Base-by-base conservation (phyloP, 2,113 vertebrate species). In the Ceyx cyanopectus region DNA sequence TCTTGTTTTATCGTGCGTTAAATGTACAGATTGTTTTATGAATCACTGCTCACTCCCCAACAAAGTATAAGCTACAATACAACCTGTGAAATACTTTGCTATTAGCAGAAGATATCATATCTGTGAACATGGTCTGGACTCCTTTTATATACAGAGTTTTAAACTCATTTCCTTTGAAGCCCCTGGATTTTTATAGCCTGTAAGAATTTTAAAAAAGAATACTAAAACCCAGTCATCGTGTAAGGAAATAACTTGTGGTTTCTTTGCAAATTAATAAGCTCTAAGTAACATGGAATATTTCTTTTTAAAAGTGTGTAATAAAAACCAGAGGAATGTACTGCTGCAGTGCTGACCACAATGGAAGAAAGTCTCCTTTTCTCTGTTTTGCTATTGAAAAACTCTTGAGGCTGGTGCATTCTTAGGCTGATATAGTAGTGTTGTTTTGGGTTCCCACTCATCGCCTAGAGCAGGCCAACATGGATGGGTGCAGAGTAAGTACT, bases 391-490 rank as follows among this genome's bases (percentile, higher is more conserved):
- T 83, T 92, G 88, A 96, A 96, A 87, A 91, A 70, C 91, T 97
- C 94, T 91, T 21, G 68, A 68, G 80, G 94, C 86, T 93, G 92
- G 29, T 94, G 80, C 10, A 3, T 91, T 96, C 94, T 93, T 67
- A 83, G 82, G 68, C 93, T 90, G 83, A 90, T 73, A 27, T 15
- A 79, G 86, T 61, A 86, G 63, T 0, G 2, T 43, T 82, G 92
- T 74, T 90, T 82, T 68, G 87, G 78, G 84, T 81, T 96, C 90
- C 92, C 67, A 34, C 93, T 97, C 92, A 92, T 12, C 0, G 96
- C 97, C 97, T 94, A 4, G 10, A 96, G 97, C 96, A 86, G 96
- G 97, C 94, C 96, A 96, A 98, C 97, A 96, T 94, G 98, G 87
- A 93, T 97, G 96, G 85, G 50, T 95, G 24, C 92, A 89, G 96